Conservation (phyloP, 2,797 vertebrate genomes). For the Cephalopachus bancanus region DNA sequence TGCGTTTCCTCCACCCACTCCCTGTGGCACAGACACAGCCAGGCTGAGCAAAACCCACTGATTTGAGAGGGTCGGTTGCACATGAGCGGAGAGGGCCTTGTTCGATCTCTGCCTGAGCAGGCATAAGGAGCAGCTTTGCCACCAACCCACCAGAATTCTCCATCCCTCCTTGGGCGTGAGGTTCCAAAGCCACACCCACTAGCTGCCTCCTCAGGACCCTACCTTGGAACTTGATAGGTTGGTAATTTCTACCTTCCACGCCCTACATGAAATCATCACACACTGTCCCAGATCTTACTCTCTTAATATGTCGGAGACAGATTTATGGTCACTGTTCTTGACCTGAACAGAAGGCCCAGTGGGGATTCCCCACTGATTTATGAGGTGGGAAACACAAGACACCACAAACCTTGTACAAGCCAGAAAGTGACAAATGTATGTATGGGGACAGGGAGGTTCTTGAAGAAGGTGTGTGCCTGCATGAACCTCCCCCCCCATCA, state of each 20-base stretch:
- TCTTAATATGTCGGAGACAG: background rate
- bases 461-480: background rate
- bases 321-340: background rate
- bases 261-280: background rate
- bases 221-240: background rate
- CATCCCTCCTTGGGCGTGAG: background rate
- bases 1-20: slow-evolving; percentile 93
- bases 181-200: background rate
- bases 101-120: background rate
- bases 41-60: background rate
- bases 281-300: background rate
- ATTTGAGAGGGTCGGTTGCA: background rate
- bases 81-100: background rate
- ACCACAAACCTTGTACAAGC: background rate
- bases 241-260: background rate
- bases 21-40: slow-evolving; percentile 86
- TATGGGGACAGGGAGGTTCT: background rate
- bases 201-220: background rate
- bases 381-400: background rate
- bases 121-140: background rate
- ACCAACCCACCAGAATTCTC: background rate
- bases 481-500: background rate
- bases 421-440: background rate
- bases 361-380: background rate
- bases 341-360: slow-evolving; percentile 18